Conservation (phyloP, 2,797 vertebrate species). For the Bufotes viridis region DNA sequence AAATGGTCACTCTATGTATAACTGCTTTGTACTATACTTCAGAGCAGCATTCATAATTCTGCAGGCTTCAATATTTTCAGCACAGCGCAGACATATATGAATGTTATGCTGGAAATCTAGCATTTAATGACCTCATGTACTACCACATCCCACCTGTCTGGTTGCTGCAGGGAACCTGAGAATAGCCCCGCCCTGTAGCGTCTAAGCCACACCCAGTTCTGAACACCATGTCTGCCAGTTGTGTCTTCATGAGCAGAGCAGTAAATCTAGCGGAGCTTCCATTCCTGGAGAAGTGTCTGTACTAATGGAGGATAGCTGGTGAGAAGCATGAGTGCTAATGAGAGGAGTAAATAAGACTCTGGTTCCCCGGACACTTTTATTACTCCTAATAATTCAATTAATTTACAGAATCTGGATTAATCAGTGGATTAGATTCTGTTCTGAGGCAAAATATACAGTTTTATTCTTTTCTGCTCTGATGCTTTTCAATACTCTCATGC, state of each 20-base stretch:
- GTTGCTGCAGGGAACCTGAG: background rate
- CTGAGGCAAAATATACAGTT: slow-evolving; percentile 37
- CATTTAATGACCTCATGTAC: background rate
- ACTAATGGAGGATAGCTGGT: background rate
- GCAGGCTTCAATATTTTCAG: no score
- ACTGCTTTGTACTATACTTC: no score
- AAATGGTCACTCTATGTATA: no score
- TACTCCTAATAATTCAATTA: slow-evolving; percentile 50
- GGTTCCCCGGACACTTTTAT: background rate
- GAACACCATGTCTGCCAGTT: no score
- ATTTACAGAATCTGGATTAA: slow-evolving; percentile 36
- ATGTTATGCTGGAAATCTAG: no score
- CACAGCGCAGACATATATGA: no score
- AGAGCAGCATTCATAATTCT: no score
- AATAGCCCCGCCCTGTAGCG: background rate
- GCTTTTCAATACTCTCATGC: slow-evolving; percentile 22
- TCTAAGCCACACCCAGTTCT: background rate
- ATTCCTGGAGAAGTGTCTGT: background rate
- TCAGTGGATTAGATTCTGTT: slow-evolving; percentile 42
- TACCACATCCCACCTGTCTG: background rate
- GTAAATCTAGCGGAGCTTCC: no score
- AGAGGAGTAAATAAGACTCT: slow-evolving; percentile 15
- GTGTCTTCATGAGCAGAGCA: background rate
- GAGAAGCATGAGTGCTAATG: background rate
- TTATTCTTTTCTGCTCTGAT: background rate